A percentile compares a stretch with the other conserved stretches of the same genome.
Evolutionary conservation across 1,140 invertebrate genomes (phyloP).

Genomic region (Drosophila aff.): DNA sequence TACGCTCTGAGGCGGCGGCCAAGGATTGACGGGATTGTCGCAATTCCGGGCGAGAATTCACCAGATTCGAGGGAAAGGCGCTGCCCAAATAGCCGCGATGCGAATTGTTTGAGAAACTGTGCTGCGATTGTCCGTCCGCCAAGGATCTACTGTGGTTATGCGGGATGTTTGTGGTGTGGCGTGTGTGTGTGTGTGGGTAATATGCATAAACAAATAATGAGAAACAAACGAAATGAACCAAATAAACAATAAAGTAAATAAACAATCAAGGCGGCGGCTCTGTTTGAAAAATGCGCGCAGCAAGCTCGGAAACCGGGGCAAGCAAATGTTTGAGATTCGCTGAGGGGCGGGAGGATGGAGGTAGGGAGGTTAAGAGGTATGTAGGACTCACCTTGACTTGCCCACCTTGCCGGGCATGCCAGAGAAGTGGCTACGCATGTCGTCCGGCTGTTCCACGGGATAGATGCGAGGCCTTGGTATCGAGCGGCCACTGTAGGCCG

Average conservation of each 20-base stretch:
- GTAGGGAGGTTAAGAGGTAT: too few relatives aligned
- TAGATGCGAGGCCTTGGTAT: slow-evolving; percentile 94
- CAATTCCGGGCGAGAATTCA: slow-evolving; percentile 92
- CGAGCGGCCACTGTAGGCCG: slow-evolving; percentile 94
- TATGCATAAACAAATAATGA: slow-evolving; percentile 54
- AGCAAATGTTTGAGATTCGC: slow-evolving; percentile 39
- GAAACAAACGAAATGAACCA: slow-evolving; percentile 61
- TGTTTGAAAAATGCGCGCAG: slow-evolving; percentile 38
- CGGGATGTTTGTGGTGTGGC: background rate
- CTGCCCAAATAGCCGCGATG: slow-evolving; percentile 89
- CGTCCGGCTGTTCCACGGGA: slow-evolving; percentile 89
- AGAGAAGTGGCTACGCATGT: slow-evolving; percentile 88
- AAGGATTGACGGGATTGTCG: slow-evolving; percentile 93
- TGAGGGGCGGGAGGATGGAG: slow-evolving; percentile 6
- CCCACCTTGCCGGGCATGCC: slow-evolving; percentile 85
- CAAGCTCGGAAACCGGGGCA: slow-evolving; percentile 36
- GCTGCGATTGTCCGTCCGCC: slow-evolving; percentile 93
- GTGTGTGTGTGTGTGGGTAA: slow-evolving; percentile 8
- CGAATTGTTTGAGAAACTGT: slow-evolving; percentile 93
- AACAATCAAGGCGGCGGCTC: slow-evolving; percentile 17
- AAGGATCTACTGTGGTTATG: slow-evolving; percentile 86
- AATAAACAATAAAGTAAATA: slow-evolving; percentile 51
- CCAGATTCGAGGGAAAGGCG: slow-evolving; percentile 90
- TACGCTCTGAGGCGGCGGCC: slow-evolving; percentile 91
- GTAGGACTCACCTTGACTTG: slow-evolving; percentile 85